phyloP scores from a whole-genome alignment of 2,113 vertebrate genomes.

The Phylloscopus whistleri region DNA sequence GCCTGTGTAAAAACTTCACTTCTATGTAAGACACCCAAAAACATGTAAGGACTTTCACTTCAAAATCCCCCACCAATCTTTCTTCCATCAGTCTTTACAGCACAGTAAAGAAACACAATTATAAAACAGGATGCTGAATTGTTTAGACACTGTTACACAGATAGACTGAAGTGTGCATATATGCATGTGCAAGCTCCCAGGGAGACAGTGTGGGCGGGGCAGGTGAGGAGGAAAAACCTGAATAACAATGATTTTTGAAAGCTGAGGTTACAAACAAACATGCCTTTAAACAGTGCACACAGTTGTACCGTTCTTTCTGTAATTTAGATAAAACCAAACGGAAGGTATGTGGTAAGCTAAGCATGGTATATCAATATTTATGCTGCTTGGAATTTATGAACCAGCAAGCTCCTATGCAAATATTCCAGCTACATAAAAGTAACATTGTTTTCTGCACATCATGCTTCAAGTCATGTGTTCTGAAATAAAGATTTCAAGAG shows the following conservation, averaged over 20 bases:
- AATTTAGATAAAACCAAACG: slow-evolving; percentile 28
- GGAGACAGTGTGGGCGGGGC: background rate
- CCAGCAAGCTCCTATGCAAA: slow-evolving; percentile 24
- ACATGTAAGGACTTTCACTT: background rate
- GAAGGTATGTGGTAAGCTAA: slow-evolving; percentile 15
- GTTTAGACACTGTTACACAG: background rate
- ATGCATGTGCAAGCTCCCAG: background rate
- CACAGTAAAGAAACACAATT: background rate
- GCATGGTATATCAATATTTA: slow-evolving; percentile 33
- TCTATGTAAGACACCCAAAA: background rate
- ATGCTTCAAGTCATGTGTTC: background rate
- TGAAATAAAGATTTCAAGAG: slow-evolving; percentile 1
- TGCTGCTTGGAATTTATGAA: slow-evolving; percentile 11
- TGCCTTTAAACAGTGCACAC: background rate
- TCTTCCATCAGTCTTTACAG: background rate
- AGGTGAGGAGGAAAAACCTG: background rate
- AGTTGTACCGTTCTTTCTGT: background rate
- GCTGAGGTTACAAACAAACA: slow-evolving; percentile 13
- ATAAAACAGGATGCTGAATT: background rate
- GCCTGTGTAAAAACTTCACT: background rate
- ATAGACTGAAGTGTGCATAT: background rate
- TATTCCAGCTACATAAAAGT: background rate
- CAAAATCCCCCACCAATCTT: background rate
- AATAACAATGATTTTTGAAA: slow-evolving; percentile 23
- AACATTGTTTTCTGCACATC: background rate